Evolutionary conservation across 2,888 invertebrate genomes (phyloP).

Genomic region (Pseudoips prasinana): DNA sequence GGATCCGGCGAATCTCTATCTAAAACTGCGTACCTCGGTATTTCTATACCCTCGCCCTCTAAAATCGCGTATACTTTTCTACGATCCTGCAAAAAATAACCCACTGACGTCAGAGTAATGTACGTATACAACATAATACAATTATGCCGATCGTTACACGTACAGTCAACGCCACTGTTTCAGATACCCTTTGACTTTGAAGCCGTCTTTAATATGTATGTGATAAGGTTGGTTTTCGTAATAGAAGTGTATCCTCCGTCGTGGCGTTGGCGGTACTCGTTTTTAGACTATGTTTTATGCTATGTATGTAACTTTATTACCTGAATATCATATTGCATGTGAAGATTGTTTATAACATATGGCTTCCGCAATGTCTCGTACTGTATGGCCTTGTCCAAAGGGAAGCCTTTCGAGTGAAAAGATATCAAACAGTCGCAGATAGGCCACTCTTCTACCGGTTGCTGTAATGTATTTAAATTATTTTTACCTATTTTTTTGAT

Average conservation of each 20-base stretch:
- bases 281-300: too few species aligned
- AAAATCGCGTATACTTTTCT: conserved; percentile 97
- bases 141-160: background rate
- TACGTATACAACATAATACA: background rate
- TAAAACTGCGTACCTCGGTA: conserved; percentile 98
- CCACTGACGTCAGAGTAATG: conserved; percentile 11
- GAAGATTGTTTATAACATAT: conserved; percentile 98
- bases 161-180: too few species aligned
- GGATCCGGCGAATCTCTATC: conserved; percentile 96
- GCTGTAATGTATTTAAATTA: conserved; percentile 76
- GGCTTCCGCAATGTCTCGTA: conserved; percentile 97
- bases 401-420: conserved; percentile 99
- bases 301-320: conserved; percentile 62
- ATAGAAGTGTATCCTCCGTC: too few species aligned
- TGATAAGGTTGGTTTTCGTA: too few species aligned
- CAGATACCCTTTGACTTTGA: too few species aligned
- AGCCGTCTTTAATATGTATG: too few species aligned
- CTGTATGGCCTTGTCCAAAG: conserved; percentile 97
- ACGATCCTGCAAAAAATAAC: conserved; percentile 84
- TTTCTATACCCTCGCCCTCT: conserved; percentile 96
- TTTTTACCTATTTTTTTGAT: too few species aligned
- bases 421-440: conserved; percentile 98
- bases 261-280: too few species aligned
- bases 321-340: conserved; percentile 99
- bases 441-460: conserved; percentile 99